Conservation (phyloP, 2,797 vertebrate genomes). For the Hozukius guyotensis region DNA sequence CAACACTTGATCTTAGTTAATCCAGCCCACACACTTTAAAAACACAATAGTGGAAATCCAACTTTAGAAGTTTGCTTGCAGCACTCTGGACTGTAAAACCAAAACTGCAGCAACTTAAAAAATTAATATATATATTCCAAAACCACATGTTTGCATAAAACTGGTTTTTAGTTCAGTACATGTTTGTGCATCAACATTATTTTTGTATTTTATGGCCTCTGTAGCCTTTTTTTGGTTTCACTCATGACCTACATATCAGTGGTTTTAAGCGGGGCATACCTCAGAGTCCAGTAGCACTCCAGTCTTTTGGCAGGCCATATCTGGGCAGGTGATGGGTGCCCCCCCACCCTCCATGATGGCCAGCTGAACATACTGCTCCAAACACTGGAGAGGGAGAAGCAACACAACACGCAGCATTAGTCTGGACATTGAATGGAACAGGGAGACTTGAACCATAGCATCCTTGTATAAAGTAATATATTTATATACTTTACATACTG, state of each 20-base stretch:
- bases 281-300: constrained; percentile 91
- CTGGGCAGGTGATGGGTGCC: constrained; percentile 93
- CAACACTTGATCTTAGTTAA: not conserved
- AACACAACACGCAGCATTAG: constrained; percentile 23
- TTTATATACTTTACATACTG: not conserved
- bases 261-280: constrained; percentile 80
- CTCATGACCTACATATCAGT: constrained; percentile 13
- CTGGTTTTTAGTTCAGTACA: not conserved
- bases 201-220: not conserved
- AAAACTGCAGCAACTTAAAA: not conserved
- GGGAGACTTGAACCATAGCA: not conserved
- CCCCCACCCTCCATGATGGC: constrained; percentile 92
- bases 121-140: not conserved
- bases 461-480: not conserved
- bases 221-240: not conserved
- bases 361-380: constrained; percentile 91
- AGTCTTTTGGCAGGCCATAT: constrained; percentile 87
- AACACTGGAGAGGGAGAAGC: constrained; percentile 84
- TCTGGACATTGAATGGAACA: not conserved
- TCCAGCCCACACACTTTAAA: not conserved
- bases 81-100: not conserved
- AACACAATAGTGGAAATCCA: constrained; percentile 2
- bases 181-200: not conserved
- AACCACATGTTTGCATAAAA: not conserved
- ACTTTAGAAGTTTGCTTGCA: not conserved